A percentile compares a stretch with the other conserved stretches of the same genome.
These are phyloP conservation scores for Calliphora vomitoria DNA, from an alignment of 2,888 invertebrate genomes.

Conservation along the genomic window DNA sequence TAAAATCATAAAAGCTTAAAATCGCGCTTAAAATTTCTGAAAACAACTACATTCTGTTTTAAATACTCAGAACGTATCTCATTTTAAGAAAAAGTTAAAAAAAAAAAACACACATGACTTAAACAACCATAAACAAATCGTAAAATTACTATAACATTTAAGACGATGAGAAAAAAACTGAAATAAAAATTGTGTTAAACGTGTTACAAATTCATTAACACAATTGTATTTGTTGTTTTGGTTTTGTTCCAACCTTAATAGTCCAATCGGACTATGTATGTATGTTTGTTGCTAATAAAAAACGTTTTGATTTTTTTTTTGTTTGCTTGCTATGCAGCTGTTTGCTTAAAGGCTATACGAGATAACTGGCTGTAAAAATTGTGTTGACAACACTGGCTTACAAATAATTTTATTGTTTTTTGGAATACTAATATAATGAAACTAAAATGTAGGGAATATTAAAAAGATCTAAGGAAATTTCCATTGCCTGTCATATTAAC, in stretches of 20 bases:
- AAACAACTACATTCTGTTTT: constrained; percentile 8
- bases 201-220: constrained; percentile 58
- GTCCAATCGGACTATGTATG: neutral
- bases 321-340: neutral
- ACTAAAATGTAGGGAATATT: neutral
- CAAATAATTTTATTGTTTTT: neutral
- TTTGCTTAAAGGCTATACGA: neutral
- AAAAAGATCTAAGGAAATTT: too few species aligned
- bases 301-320: constrained; percentile 15
- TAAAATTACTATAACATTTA: constrained; percentile 20
- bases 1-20: constrained; percentile 18
- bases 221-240: constrained; percentile 2
- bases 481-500: too few species aligned
- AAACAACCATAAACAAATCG: constrained; percentile 20
- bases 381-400: constrained; percentile 30
- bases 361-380: neutral
- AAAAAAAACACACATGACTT: constrained; percentile 13
- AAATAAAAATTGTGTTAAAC: constrained; percentile 44
- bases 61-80: neutral
- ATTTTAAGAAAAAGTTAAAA: neutral
- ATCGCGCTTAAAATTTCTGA: neutral
- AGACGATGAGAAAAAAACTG: constrained; percentile 1
- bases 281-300: neutral
- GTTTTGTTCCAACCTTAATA: neutral
- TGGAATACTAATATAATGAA: neutral